phyloP scores from a whole-genome alignment of 2,113 vertebrate species.

The Rhinichthys klamathensis region DNA sequence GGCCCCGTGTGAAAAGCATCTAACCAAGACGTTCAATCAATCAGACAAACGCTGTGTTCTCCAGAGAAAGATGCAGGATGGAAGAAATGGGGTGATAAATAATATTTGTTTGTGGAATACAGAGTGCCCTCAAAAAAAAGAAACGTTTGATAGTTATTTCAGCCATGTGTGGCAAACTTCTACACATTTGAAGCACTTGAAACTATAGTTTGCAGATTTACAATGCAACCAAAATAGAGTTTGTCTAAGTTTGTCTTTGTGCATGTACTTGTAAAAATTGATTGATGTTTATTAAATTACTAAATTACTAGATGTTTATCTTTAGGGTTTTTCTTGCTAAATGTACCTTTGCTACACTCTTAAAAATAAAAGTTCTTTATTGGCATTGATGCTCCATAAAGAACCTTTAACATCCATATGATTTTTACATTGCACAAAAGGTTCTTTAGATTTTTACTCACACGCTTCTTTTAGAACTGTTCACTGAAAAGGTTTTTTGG shows the following conservation, averaged over 20 bases:
- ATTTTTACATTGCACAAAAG: no score
- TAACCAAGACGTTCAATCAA: constrained; percentile 24
- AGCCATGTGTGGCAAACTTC: neutral
- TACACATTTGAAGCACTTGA: neutral
- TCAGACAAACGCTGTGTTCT: neutral
- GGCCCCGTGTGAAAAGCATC: neutral
- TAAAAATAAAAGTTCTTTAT: no score
- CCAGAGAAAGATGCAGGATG: neutral
- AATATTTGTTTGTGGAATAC: neutral
- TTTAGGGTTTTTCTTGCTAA: neutral
- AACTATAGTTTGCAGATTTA: neutral
- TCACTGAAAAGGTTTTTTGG: no score
- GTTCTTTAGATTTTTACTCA: no score
- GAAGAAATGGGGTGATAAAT: constrained; percentile 15
- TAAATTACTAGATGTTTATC: no score
- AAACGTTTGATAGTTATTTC: neutral
- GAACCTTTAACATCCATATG: no score
- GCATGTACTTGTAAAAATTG: no score
- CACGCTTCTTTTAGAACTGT: no score
- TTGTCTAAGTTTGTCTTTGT: no score
- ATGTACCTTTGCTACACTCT: neutral
- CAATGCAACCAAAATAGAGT: neutral
- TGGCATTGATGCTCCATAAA: no score
- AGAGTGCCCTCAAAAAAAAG: neutral
- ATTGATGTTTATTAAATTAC: no score